Percentiles rank a stretch among this genome's conserved stretches.
phyloP scores from a whole-genome alignment of 64 coral and sea anemone species.

The Astreopora myriophthalma region DNA sequence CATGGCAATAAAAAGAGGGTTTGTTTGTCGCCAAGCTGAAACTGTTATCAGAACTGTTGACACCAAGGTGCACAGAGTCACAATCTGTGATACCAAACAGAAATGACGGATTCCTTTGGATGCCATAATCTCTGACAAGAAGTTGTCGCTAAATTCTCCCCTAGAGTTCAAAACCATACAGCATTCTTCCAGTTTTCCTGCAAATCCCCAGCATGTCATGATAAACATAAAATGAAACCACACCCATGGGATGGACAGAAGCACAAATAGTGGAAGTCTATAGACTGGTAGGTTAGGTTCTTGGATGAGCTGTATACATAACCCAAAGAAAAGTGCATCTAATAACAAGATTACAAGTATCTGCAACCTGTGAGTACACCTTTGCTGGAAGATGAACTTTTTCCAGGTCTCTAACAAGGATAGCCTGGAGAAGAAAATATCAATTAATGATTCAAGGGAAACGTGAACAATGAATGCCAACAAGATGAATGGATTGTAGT shows the following conservation, averaged over 20 bases:
- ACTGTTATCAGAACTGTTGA: slow-evolving; percentile 63
- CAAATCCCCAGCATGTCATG: slow-evolving; percentile 90
- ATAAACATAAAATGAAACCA: slow-evolving; percentile 93
- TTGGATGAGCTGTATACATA: slow-evolving; percentile 65
- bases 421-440: slow-evolving; percentile 95
- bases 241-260: slow-evolving; percentile 77
- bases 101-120: slow-evolving; percentile 91
- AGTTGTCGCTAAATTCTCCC: slow-evolving; percentile 80
- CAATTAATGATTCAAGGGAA: slow-evolving; percentile 81
- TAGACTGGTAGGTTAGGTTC: slow-evolving; percentile 63
- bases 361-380: slow-evolving; percentile 72
- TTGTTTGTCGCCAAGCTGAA: slow-evolving; percentile 79
- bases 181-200: slow-evolving; percentile 96
- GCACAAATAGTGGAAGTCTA: slow-evolving; percentile 77
- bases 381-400: slow-evolving; percentile 74
- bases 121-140: slow-evolving; percentile 89
- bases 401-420: slow-evolving; percentile 96
- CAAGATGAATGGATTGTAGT: slow-evolving; percentile 94
- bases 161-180: slow-evolving; percentile 62
- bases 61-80: slow-evolving; percentile 79
- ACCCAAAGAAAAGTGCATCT: slow-evolving; percentile 56
- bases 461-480: slow-evolving; percentile 74
- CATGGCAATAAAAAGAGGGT: slow-evolving; percentile 79
- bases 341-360: slow-evolving; percentile 59
- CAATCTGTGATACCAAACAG: slow-evolving; percentile 90